Base-by-base conservation (phyloP, 2,888 invertebrate genomes). In the Drosophila atripex region DNA sequence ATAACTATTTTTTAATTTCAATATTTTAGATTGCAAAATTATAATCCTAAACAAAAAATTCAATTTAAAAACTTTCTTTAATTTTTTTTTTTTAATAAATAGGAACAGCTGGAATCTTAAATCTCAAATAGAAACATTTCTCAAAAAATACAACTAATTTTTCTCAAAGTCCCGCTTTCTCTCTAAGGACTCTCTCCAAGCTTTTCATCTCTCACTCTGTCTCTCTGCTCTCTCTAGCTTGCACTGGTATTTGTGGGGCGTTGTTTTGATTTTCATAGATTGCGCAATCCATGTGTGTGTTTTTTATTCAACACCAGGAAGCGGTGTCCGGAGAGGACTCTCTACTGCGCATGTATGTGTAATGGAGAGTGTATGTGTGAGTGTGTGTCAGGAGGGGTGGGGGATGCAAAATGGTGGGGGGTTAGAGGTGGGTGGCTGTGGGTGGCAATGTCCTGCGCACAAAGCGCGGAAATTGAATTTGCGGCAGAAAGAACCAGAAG, bases 401-500 rank as follows among this genome's bases (percentile, higher is more conserved):
- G 30, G 50, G 21, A 23, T 51, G 38, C 45, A 9, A 41, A 7
- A n/a, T n/a, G 35, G 11, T 47, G 47, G 41, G 43, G 18, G 52
- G 18, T 21, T 25, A 7, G 35, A 12, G 35, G 2, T 14, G 35
- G 35, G 35, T 35, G 18, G 41, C 16, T 23, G 63, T 61, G 46
- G 30, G 75, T 21, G 49, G 38, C 50, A n/a, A 46, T 72, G 75
- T 77, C 73, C 78, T 86, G 87, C 75, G 82, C 88, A 88, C 83
- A 84, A 86, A 76, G 88, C 80, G 78, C 88, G 88, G 88, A 84
- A 84, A 84, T 84, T 84, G 78, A 84, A 88, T 84, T 84, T 84
- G 88, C 64, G 88, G 87, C 85, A 75, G 54, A 71, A 71, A 65
- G 60, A 66, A 49, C 45, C 68, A 68, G 51, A 63, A 65, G 46